These are phyloP conservation scores for Aptenodytes forsteri DNA, from an alignment of 2,113 vertebrate genomes.

Conservation along the genomic window DNA sequence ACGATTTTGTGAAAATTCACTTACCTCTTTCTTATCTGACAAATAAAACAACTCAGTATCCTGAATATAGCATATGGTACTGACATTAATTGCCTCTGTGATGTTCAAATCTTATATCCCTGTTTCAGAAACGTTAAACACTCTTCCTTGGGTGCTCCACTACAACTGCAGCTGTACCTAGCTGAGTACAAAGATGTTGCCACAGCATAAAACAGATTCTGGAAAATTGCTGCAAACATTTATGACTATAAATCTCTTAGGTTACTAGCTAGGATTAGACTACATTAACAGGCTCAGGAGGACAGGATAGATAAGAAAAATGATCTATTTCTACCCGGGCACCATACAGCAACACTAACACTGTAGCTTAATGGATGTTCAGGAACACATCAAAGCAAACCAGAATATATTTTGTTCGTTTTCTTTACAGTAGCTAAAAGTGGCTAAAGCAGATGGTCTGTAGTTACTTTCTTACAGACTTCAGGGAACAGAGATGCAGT, in stretches of 20 bases:
- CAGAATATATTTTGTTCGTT: background rate
- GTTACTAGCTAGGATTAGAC: constrained; percentile 4
- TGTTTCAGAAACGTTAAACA: background rate
- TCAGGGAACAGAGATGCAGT: background rate
- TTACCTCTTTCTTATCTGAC: background rate
- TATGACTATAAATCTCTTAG: background rate
- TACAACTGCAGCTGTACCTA: background rate
- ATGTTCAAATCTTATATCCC: background rate
- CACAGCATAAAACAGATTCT: background rate
- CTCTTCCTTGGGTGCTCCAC: background rate
- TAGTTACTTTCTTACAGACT: background rate
- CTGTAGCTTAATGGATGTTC: constrained; percentile 6
- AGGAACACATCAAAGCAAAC: constrained; percentile 39
- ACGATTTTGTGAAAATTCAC: background rate
- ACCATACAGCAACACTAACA: background rate
- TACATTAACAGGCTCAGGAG: constrained; percentile 46
- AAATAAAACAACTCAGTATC: background rate
- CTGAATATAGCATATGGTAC: background rate
- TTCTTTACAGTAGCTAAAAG: background rate
- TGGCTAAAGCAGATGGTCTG: background rate
- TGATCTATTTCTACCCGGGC: constrained; percentile 7
- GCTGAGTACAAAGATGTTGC: background rate
- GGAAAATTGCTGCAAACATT: background rate
- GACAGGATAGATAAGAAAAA: constrained; percentile 29
- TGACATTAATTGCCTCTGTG: background rate